Evolutionary conservation across 2,888 invertebrate genomes (phyloP).

Genomic region (Blomia tropicalis): DNA sequence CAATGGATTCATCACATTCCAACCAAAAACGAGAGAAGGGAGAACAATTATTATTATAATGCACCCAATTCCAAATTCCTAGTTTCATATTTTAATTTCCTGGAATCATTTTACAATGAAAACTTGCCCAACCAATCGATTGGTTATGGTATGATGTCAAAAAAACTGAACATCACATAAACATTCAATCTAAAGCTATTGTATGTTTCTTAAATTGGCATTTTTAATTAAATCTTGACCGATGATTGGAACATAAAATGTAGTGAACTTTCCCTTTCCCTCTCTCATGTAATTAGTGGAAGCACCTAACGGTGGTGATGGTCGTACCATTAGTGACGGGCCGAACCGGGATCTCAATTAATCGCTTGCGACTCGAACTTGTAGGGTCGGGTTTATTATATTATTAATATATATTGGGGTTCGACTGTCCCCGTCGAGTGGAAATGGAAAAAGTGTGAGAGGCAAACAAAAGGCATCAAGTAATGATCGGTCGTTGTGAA

Average conservation of each 20-base stretch:
- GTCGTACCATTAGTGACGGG: background rate
- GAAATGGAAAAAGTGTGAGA: no score
- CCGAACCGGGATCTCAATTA: background rate
- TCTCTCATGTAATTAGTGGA: background rate
- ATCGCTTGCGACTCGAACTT: no score
- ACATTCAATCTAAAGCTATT: background rate
- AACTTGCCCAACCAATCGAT: background rate
- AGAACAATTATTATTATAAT: no score
- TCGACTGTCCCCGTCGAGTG: no score
- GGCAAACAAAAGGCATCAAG: no score
- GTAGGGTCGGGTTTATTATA: no score
- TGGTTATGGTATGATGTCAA: background rate
- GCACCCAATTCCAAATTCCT: background rate
- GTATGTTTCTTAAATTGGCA: background rate
- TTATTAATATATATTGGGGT: no score
- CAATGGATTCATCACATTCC: background rate
- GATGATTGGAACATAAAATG: background rate
- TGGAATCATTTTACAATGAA: background rate
- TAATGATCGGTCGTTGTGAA: constrained; percentile 4
- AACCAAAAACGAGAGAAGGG: no score
- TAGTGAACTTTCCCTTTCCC: no score
- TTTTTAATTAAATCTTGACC: constrained; percentile 13
- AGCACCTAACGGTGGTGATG: background rate
- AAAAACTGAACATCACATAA: background rate
- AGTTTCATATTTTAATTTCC: background rate